Evolutionary conservation across 2,797 vertebrate species (phyloP).

Genomic region (Lagodon rhomboides): DNA sequence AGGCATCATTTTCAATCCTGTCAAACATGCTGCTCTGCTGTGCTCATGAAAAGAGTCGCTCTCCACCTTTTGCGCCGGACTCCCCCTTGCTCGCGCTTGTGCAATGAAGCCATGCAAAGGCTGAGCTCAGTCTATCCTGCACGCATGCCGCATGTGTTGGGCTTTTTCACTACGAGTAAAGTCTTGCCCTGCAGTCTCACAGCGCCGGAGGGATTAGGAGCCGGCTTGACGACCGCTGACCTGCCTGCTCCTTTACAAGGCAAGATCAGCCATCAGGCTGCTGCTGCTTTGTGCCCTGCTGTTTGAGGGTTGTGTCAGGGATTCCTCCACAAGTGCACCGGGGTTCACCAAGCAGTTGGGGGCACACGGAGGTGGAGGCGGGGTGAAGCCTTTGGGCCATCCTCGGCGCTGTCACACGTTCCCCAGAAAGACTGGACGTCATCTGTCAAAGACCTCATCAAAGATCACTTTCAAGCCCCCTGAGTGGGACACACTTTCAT

Average conservation of each 20-base stretch:
- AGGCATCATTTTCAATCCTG: slow-evolving; percentile 23
- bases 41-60: slow-evolving; percentile 32
- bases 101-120: slow-evolving; percentile 15
- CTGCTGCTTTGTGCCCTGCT: slow-evolving; percentile 86
- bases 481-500: slow-evolving; percentile 67
- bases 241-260: slow-evolving; percentile 82
- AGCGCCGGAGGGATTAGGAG: slow-evolving; percentile 65
- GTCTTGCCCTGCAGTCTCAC: slow-evolving; percentile 54
- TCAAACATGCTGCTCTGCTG: slow-evolving; percentile 23
- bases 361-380: slow-evolving; percentile 55
- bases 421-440: slow-evolving; percentile 69
- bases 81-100: neutral
- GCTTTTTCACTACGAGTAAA: slow-evolving; percentile 59
- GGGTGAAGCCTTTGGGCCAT: slow-evolving; percentile 60
- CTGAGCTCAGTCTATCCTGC: slow-evolving; percentile 15
- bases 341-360: slow-evolving; percentile 84
- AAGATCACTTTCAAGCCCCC: slow-evolving; percentile 73
- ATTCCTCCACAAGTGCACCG: slow-evolving; percentile 83
- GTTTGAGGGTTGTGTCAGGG: slow-evolving; percentile 84
- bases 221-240: slow-evolving; percentile 75
- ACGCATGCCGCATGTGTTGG: slow-evolving; percentile 52
- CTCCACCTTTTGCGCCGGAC: slow-evolving; percentile 10
- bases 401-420: slow-evolving; percentile 48
- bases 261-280: slow-evolving; percentile 79
- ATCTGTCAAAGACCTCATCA: slow-evolving; percentile 82